Evolutionary conservation across 1,140 invertebrate genomes (phyloP), one percentile per base, ranked within the genome.

Genomic region (Drosophila busckii): DNA sequence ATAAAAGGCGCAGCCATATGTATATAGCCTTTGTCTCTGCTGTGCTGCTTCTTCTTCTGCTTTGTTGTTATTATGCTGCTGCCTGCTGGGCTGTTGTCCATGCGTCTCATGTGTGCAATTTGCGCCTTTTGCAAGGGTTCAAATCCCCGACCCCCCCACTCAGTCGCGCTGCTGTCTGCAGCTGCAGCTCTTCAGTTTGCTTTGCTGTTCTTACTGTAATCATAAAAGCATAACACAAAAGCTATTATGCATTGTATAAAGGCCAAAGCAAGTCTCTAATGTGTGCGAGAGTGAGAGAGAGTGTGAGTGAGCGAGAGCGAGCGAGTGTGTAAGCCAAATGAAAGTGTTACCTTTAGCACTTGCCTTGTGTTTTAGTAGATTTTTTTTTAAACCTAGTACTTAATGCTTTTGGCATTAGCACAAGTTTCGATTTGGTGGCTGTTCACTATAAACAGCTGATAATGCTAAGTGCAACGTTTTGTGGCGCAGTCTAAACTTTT

Each of bases 191-290:
- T n/a, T n/a, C n/a, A 10, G 28, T 15, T 45, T 22, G 15, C 26
- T 7, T 28, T 22, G 44, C 35, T 59, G 56, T 59, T 45, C 45
- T 58, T 40, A 34, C 53, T 58, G 53, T 46, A 63, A 64, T 64
- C 61, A 63, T 64, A 64, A 64, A 64, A 64, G 61, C 59, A 63
- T 63, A 64, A 64, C 59, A 64, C 61, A 64, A 64, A 63, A 64
- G 61, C 61, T 60, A 64, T 64, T 64, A 63, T 37, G 56, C 45
- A 28, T 23, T 23, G 22, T 23, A 8, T 8, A 4, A 4, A n/a
- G n/a, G n/a, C n/a, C n/a, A n/a, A n/a, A n/a, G n/a, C n/a, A n/a
- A n/a, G n/a, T n/a, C n/a, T n/a, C n/a, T n/a, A n/a, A n/a, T n/a
- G n/a, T n/a, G n/a, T n/a, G n/a, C n/a, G n/a, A n/a, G n/a, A n/a